Evolutionary conservation across 2,888 invertebrate species (phyloP), one percentile per base, ranked within the genome.

Genomic region (Phorcus lineatus): DNA sequence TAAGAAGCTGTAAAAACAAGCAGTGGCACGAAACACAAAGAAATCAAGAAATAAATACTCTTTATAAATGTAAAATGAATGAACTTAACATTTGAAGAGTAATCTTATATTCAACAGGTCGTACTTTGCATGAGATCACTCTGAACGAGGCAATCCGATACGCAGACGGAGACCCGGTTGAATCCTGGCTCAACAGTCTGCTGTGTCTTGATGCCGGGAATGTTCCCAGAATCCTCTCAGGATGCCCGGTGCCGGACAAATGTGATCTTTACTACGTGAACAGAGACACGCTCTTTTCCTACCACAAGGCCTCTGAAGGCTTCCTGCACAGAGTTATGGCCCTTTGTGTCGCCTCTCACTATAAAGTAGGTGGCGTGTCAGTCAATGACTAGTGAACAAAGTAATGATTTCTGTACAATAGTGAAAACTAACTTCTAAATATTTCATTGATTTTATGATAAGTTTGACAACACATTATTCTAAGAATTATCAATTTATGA

Each of bases 71-170:
- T 47, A 47, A 6, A 11, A 47, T 47, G 36, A 36, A 47, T 47
- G 11, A 47, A 11, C 47, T 11, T 47, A 36, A 36, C n/a, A n/a
- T n/a, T n/a, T n/a, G n/a, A 36, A 36, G 7, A 36, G 36, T 36
- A 36, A 36, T 7, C 36, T 36, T 4, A 36, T 36, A 2, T 7
- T 36, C 36, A 47, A 1, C 84, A 92, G 93, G 92, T 9, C 89
- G 94, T 53, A 87, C 88, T 16, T 90, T 95, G 40, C 93, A 94
- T 85, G 94, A 95, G 88, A 87, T 95, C 78, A 96, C 96, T 86
- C 94, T 99, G 55, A 96, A 97, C 75, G 99, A 99, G 93, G 97
- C 99, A 0, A 99, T 99, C 91, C 95, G 99, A 82, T 99, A 99
- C 93, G 96, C 96, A 80, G 94, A 95, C 28, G 91, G 90, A 17